Evolutionary conservation across 2,113 vertebrate species (phyloP), one percentile per base, ranked within the genome.

Genomic region (Anolis carolinensis): DNA sequence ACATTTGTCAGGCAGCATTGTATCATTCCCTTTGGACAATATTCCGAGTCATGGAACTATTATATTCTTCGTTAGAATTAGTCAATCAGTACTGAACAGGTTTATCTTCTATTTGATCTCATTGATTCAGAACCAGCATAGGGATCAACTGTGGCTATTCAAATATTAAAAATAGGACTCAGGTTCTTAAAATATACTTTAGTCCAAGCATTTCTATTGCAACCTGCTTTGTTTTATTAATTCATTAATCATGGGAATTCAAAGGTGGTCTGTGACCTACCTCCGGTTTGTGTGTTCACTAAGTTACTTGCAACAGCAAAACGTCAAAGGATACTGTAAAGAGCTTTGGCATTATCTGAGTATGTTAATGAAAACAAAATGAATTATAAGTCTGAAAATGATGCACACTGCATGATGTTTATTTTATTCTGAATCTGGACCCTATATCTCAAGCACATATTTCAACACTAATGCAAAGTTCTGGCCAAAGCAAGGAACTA

Each of bases 1-100:
- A 87, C 67, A 87, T 89, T 84, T 90, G 81, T 81, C 82, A 36
- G 79, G 72, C 4, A 32, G 85, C 90, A 74, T 77, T 59, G 55
- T 3, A 59, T 39, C 74, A 79, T 80, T 50, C 62, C 67, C 83
- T 92, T 84, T 86, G 84, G 72, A 90, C 11, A 70, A 84, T 83
- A 34, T 87, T 78, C 50, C 65, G 87, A 90, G 88, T 90, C 74
- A 76, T 59, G 85, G 85, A 90, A 88, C 52, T 76, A 87, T 44
- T 2, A 79, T 9, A 86, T 76, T 73, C 83, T 91, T 88, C 81
- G 86, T 55, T 78, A 85, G 50, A 91, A 75, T 25, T 79, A 92
- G 76, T 70, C 84, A 87, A 36, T 32, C 16, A 83, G 25, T 70
- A 55, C n/a, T 74, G 1, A 65, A 72, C 13, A 85, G 32, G 81